A percentile compares a stretch with the other conserved stretches of the same genome.
Conservation (phyloP, 2,797 vertebrate genomes). For the Catharus ustulatus region DNA sequence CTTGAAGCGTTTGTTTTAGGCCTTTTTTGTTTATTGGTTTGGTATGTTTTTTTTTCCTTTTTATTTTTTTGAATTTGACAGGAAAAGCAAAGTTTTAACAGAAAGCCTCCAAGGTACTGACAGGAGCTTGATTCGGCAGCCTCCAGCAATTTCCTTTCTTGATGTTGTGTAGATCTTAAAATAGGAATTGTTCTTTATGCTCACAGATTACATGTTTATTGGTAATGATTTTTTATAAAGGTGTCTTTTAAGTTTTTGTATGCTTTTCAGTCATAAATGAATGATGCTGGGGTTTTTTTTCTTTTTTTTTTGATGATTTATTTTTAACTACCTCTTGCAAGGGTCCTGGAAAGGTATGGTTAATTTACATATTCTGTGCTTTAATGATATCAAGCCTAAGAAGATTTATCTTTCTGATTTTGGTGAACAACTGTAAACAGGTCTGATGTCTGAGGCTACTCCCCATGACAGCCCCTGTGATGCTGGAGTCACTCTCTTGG, state of each 20-base stretch:
- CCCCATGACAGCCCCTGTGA: neutral
- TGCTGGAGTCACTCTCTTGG: neutral
- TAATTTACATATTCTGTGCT: neutral
- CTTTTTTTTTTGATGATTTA: neutral
- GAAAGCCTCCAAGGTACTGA: neutral
- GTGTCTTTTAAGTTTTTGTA: accelerated
- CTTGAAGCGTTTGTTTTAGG: neutral
- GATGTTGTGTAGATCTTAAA: neutral
- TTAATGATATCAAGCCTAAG: neutral
- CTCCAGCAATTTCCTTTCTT: neutral
- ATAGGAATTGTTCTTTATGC: neutral
- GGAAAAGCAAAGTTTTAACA: neutral
- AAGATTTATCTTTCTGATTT: neutral
- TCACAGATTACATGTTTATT: neutral
- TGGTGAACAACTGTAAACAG: neutral
- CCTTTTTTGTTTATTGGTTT: neutral
- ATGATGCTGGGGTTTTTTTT: neutral
- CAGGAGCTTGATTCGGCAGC: neutral
- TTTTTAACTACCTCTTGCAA: neutral
- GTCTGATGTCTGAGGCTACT: neutral
- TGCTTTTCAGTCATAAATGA: neutral
- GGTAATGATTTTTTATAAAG: neutral
- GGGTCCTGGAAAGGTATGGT: neutral
- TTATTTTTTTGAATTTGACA: neutral
- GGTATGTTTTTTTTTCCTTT: neutral